Evolutionary conservation across 1,140 invertebrate species (phyloP).

Genomic region (Alviniconcha marisindica): DNA sequence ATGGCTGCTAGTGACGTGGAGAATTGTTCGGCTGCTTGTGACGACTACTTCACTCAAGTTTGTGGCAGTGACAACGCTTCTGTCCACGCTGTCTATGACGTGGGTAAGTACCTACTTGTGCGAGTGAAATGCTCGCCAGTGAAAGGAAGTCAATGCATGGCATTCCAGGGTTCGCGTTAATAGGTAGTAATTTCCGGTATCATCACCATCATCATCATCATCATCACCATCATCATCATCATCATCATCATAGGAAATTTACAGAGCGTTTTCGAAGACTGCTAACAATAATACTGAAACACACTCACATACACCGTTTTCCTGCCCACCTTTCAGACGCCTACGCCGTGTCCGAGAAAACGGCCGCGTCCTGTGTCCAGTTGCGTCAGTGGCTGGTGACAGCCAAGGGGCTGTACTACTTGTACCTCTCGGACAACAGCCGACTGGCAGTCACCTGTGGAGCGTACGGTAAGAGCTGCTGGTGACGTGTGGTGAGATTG

Average conservation of each 20-base stretch:
- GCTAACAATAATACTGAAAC: background rate
- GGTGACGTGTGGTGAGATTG: too few relatives aligned
- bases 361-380: background rate
- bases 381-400: background rate
- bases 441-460: background rate
- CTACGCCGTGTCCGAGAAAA: background rate
- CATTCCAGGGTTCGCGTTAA: too few relatives aligned
- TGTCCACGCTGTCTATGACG: constrained; percentile 17
- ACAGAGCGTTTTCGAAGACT: background rate
- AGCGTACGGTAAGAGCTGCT: background rate
- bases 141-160: too few relatives aligned
- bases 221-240: too few relatives aligned
- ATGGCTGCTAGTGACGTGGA: background rate
- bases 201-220: too few relatives aligned
- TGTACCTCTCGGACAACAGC: background rate
- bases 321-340: background rate
- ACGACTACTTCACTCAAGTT: background rate
- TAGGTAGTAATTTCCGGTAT: too few relatives aligned
- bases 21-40: background rate
- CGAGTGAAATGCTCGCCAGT: too few relatives aligned
- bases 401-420: background rate
- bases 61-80: background rate
- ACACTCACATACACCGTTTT: background rate
- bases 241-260: too few relatives aligned
- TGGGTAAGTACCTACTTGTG: too few relatives aligned